A percentile compares a stretch with the other conserved stretches of the same genome.
These are phyloP conservation scores for Pachliopta kotzebuea DNA, from an alignment of 2,888 invertebrate species.

Conservation along the genomic window DNA sequence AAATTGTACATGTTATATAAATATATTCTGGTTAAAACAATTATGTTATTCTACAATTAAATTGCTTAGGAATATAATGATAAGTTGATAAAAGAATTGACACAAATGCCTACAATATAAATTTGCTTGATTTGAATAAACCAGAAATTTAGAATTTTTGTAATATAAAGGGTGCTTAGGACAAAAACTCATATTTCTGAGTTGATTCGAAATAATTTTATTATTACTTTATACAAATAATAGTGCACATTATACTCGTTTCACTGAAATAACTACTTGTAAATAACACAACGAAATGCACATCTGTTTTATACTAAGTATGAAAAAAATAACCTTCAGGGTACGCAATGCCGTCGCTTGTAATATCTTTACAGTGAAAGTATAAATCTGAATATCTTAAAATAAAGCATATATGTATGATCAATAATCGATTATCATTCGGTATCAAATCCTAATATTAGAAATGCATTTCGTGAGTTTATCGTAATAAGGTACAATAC, in stretches of 20 bases:
- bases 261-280: conserved; percentile 4
- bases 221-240: background rate
- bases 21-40: conserved; percentile 48
- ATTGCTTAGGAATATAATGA: conserved; percentile 65
- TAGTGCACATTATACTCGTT: conserved; percentile 6
- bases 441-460: conserved; percentile 55
- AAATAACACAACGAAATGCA: too few species aligned
- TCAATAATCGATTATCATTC: conserved; percentile 29
- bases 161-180: background rate
- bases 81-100: conserved; percentile 65
- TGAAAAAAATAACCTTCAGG: background rate
- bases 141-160: conserved; percentile 3
- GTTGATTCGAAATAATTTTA: background rate
- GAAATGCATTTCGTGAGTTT: conserved; percentile 58
- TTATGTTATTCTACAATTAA: conserved; percentile 56
- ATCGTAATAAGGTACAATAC: conserved; percentile 37
- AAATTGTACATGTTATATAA: conserved; percentile 29
- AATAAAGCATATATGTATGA: conserved; percentile 16
- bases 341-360: background rate
- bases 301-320: background rate
- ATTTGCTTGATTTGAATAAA: conserved; percentile 1
- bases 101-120: conserved; percentile 48
- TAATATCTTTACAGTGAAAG: conserved; percentile 14
- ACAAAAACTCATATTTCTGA: background rate
- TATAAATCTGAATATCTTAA: conserved; percentile 26